phyloP scores from a whole-genome alignment of 2,797 vertebrate genomes.

The Spheniscus humboldti region DNA sequence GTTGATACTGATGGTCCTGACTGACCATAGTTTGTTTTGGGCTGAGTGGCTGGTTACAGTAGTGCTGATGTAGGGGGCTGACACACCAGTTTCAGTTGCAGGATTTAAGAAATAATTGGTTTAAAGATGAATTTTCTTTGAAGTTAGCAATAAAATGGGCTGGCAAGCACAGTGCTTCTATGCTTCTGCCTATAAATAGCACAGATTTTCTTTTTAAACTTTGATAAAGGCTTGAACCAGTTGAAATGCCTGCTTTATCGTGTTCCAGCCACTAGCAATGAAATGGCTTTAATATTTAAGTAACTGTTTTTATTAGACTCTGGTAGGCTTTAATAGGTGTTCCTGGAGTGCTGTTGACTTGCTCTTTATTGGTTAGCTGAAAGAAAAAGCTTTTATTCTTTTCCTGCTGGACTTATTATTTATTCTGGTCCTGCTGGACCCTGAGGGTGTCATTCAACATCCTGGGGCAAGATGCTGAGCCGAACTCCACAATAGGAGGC shows the following conservation, averaged over 20 bases:
- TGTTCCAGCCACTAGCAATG: slow-evolving; percentile 10
- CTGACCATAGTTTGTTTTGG: background rate
- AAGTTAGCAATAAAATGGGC: background rate
- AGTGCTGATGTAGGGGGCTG: background rate
- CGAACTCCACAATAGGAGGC: background rate
- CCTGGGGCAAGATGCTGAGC: background rate
- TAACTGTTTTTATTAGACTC: slow-evolving; percentile 50
- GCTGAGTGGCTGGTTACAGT: background rate
- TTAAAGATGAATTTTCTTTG: background rate
- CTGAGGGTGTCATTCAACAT: slow-evolving; percentile 24
- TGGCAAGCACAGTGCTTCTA: background rate
- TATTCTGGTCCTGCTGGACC: background rate
- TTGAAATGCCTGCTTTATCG: slow-evolving; percentile 6
- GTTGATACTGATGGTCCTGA: background rate
- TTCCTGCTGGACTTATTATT: background rate
- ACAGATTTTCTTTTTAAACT: background rate
- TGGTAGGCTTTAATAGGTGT: slow-evolving; percentile 48
- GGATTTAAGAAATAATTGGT: background rate
- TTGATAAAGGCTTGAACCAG: background rate
- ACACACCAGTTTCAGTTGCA: background rate
- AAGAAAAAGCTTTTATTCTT: slow-evolving; percentile 39
- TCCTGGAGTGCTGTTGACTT: slow-evolving; percentile 31
- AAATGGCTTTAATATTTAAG: slow-evolving; percentile 49
- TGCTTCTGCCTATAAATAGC: slow-evolving; percentile 1
- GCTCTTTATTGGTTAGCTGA: slow-evolving; percentile 15